phyloP scores from a whole-genome alignment of 2,113 vertebrate genomes.

The Cephalopterus ornatus region DNA sequence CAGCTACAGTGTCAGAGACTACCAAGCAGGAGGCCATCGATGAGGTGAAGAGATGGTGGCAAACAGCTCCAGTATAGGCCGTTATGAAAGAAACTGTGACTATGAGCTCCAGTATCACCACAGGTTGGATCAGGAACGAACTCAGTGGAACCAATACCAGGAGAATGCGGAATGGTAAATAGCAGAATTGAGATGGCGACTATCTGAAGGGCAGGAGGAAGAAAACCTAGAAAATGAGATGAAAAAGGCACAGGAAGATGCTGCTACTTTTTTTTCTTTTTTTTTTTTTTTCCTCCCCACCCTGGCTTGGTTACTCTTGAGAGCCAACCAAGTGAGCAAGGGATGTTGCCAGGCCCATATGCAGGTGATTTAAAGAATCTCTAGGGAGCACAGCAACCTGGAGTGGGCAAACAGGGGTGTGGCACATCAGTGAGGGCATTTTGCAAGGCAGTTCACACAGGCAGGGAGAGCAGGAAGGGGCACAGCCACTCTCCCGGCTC shows the following conservation, averaged over 20 bases:
- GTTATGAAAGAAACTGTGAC: slow-evolving; percentile 98
- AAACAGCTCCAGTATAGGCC: slow-evolving; percentile 92
- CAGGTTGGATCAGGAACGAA: slow-evolving; percentile 90
- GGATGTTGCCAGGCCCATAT: too few relatives aligned
- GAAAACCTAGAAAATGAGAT: slow-evolving; percentile 97
- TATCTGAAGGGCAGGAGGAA: slow-evolving; percentile 91
- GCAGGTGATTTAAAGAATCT: too few relatives aligned
- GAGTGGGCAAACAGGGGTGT: too few relatives aligned
- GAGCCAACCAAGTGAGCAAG: too few relatives aligned
- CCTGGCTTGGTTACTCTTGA: too few relatives aligned
- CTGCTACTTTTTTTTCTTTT: too few relatives aligned
- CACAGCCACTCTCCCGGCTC: too few relatives aligned
- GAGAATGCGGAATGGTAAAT: slow-evolving; percentile 89
- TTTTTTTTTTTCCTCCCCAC: too few relatives aligned
- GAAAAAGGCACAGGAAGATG: slow-evolving; percentile 85
- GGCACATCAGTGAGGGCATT: too few relatives aligned
- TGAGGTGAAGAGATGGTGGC: slow-evolving; percentile 94
- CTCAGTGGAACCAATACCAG: slow-evolving; percentile 92
- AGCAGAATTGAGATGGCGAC: slow-evolving; percentile 83
- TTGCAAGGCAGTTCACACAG: too few relatives aligned
- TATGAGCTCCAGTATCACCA: slow-evolving; percentile 94
- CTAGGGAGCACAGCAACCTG: too few relatives aligned
- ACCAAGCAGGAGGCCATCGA: slow-evolving; percentile 98
- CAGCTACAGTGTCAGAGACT: slow-evolving; percentile 93
- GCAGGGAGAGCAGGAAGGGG: too few relatives aligned